A percentile compares a stretch with the other conserved stretches of the same genome.
phyloP scores from a whole-genome alignment of 37 sponge, comb jelly and placozoan genomes.

The Aplysina aerophoba region DNA sequence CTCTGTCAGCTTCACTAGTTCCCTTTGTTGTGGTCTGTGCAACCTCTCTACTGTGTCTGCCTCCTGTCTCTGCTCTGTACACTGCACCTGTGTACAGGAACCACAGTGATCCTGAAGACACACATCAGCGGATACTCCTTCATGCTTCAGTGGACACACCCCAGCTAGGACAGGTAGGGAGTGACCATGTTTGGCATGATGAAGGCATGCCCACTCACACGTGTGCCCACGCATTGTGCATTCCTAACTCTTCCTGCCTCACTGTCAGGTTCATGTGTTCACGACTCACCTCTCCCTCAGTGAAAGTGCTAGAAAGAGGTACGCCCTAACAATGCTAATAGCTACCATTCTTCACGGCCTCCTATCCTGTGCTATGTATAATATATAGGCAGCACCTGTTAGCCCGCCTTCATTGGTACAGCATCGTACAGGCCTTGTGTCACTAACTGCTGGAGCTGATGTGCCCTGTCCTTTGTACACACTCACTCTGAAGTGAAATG shows the following conservation, averaged over 20 bases:
- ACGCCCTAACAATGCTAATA: no score
- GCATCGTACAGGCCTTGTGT: no score
- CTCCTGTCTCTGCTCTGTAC: no score
- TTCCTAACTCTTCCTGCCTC: neutral
- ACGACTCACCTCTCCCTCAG: slow-evolving; percentile 81
- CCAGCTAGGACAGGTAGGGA: slow-evolving; percentile 22
- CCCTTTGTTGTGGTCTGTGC: no score
- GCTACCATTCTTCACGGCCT: no score
- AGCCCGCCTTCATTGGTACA: neutral
- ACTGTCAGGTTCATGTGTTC: slow-evolving; percentile 74
- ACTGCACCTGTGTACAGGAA: slow-evolving; percentile 38
- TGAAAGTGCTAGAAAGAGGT: slow-evolving; percentile 51
- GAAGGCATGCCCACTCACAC: neutral
- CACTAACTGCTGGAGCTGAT: no score
- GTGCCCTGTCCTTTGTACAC: no score
- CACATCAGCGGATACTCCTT: slow-evolving; percentile 81
- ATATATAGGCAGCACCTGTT: neutral
- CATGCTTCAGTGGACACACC: slow-evolving; percentile 72
- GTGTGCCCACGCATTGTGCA: neutral
- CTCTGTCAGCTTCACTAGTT: no score
- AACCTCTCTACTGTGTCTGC: no score
- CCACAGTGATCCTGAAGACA: slow-evolving; percentile 50
- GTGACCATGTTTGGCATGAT: no score
- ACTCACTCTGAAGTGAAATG: no score
- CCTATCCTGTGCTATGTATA: no score